These are phyloP conservation scores for Ernsta delagoae DNA, from an alignment of 2,888 invertebrate genomes.

Conservation along the genomic window DNA sequence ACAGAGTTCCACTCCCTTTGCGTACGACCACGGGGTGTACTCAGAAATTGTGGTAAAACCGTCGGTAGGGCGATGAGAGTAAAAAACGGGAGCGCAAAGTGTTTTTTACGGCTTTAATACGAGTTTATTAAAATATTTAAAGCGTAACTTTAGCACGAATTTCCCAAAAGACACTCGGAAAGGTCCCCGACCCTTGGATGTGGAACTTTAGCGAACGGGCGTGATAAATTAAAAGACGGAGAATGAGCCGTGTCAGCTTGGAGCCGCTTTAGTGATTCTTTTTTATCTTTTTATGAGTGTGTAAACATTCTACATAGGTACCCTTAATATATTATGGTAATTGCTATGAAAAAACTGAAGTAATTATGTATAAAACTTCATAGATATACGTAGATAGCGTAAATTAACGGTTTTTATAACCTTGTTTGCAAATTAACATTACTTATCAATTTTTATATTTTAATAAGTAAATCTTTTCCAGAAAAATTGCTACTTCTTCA, in stretches of 20 bases:
- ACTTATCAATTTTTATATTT: too few relatives aligned
- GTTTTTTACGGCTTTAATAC: slow-evolving; percentile 83
- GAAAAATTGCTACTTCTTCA: too few relatives aligned
- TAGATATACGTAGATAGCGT: too few relatives aligned
- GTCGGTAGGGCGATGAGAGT: slow-evolving; percentile 60
- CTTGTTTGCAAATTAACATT: too few relatives aligned
- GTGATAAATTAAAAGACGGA: slow-evolving; percentile 77
- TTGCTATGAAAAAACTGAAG: too few relatives aligned
- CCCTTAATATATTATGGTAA: too few relatives aligned
- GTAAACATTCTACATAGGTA: too few relatives aligned
- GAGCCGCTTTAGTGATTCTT: slow-evolving; percentile 56
- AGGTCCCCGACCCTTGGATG: slow-evolving; percentile 65
- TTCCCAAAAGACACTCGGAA: slow-evolving; percentile 79
- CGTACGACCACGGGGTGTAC: slow-evolving; percentile 45
- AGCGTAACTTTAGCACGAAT: slow-evolving; percentile 77
- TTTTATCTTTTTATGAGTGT: slow-evolving; percentile 25
- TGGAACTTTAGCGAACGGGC: slow-evolving; percentile 64
- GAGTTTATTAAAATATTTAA: slow-evolving; percentile 85
- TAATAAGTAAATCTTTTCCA: too few relatives aligned
- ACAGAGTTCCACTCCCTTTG: slow-evolving; percentile 43
- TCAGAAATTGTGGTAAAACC: slow-evolving; percentile 55
- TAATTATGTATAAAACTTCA: too few relatives aligned
- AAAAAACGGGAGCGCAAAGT: slow-evolving; percentile 78
- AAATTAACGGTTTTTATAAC: too few relatives aligned
- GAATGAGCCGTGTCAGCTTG: slow-evolving; percentile 58